Percentiles rank a stretch among this genome's conserved stretches.
These are phyloP conservation scores for Idaea straminata DNA, from an alignment of 2,888 invertebrate genomes.

Conservation along the genomic window DNA sequence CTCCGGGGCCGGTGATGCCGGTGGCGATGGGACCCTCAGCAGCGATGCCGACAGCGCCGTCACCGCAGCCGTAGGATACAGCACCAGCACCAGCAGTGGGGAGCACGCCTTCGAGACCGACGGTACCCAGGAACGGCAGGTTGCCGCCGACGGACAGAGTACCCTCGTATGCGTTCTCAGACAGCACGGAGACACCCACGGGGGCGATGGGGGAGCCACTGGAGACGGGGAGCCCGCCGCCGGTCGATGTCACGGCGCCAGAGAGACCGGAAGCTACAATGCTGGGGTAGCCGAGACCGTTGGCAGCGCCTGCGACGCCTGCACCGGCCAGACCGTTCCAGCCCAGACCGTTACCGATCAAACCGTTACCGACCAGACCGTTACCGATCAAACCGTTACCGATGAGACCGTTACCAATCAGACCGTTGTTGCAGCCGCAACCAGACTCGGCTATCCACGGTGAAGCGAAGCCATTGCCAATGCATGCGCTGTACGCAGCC, in stretches of 20 bases:
- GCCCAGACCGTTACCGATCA: conserved; percentile 11
- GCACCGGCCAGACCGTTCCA: conserved; percentile 11
- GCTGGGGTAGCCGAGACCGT: conserved; percentile 7
- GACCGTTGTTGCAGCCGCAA: background rate
- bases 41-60: conserved; percentile 37
- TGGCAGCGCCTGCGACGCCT: conserved; percentile 9
- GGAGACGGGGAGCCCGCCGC: conserved; percentile 37
- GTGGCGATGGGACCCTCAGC: conserved; percentile 28
- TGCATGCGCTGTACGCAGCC: conserved; percentile 6
- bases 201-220: conserved; percentile 39
- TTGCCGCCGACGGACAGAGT: conserved; percentile 40
- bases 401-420: background rate
- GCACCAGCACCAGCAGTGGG: conserved; percentile 41
- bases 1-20: conserved; percentile 12
- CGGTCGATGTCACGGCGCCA: conserved; percentile 29
- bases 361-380: conserved; percentile 10
- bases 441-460: background rate
- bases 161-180: conserved; percentile 47
- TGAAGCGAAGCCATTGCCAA: background rate
- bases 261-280: conserved; percentile 8
- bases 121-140: conserved; percentile 43
- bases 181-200: conserved; percentile 40
- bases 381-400: conserved; percentile 8
- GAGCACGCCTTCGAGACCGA: conserved; percentile 40
- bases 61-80: conserved; percentile 42